phyloP scores from a whole-genome alignment of 2,797 vertebrate genomes.

The Lemur catta region DNA sequence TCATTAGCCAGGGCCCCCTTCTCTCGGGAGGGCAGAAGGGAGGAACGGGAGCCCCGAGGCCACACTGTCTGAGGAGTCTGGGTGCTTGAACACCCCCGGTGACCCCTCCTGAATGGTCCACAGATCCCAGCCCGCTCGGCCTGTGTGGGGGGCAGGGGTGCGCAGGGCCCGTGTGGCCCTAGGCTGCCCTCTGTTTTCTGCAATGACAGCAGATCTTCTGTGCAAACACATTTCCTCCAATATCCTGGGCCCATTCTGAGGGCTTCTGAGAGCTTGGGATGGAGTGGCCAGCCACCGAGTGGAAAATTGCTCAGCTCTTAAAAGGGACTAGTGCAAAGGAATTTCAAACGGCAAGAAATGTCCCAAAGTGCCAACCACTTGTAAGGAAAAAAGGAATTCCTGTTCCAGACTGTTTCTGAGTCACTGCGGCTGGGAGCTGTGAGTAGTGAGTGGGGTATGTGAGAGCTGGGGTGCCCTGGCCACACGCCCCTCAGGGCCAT shows the following conservation, averaged over 20 bases:
- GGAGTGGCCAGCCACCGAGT: slow-evolving; percentile 80
- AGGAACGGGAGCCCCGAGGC: neutral
- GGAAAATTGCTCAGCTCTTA: slow-evolving; percentile 91
- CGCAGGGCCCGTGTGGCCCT: no score
- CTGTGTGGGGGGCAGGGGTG: neutral
- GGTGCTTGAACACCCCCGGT: fast-evolving
- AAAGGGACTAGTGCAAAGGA: slow-evolving; percentile 87
- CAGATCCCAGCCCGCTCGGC: neutral
- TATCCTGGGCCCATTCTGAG: slow-evolving; percentile 87
- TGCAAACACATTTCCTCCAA: slow-evolving; percentile 93
- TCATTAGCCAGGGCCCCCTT: neutral
- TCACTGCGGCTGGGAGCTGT: neutral
- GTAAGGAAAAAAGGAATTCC: slow-evolving; percentile 5
- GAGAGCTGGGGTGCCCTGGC: fast-evolving
- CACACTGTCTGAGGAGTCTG: no score
- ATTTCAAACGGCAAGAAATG: neutral
- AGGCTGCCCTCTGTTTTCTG: slow-evolving; percentile 82
- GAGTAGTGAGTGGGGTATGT: neutral
- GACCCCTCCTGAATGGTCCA: neutral
- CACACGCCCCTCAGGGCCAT: neutral
- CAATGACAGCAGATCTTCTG: slow-evolving; percentile 92
- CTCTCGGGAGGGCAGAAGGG: neutral
- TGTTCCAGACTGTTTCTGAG: neutral
- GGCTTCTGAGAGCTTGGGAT: neutral
- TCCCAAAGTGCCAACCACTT: slow-evolving; percentile 66